Evolutionary conservation across 1,140 invertebrate species (phyloP).

Genomic region (Pseudachorutes palmiensis): DNA sequence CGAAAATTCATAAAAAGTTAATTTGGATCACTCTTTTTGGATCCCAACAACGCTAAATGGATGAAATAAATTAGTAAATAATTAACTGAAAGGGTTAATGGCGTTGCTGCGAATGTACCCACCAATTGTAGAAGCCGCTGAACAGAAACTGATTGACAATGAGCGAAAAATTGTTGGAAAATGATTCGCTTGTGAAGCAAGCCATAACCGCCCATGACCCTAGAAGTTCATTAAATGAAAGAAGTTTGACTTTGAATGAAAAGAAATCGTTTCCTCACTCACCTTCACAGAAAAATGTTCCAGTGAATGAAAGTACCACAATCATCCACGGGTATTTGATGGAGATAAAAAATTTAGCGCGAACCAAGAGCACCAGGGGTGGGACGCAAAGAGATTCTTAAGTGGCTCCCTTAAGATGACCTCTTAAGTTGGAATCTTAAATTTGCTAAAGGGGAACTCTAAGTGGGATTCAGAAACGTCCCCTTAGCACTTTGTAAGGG

Average conservation of each 20-base stretch:
- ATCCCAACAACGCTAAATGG: background rate
- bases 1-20: no score
- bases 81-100: background rate
- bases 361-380: slow-evolving; percentile 14
- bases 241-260: no score
- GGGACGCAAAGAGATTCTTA: background rate
- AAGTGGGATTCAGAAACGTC: background rate
- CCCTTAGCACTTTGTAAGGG: background rate
- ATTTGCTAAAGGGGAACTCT: background rate
- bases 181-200: slow-evolving; percentile 18
- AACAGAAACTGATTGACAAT: slow-evolving; percentile 5
- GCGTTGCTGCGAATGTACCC: background rate
- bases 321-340: background rate
- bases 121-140: slow-evolving; percentile 12
- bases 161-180: slow-evolving; percentile 10
- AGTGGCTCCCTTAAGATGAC: background rate
- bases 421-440: background rate
- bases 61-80: background rate
- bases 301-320: slow-evolving; percentile 15
- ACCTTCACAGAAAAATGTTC: slow-evolving; percentile 17
- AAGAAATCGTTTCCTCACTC: no score
- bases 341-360: slow-evolving; percentile 14
- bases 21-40: no score
- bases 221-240: background rate
- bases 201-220: slow-evolving; percentile 16